These are phyloP conservation scores for Hypsibius dujardini DNA, from an alignment of 1,140 invertebrate species.

Conservation along the genomic window DNA sequence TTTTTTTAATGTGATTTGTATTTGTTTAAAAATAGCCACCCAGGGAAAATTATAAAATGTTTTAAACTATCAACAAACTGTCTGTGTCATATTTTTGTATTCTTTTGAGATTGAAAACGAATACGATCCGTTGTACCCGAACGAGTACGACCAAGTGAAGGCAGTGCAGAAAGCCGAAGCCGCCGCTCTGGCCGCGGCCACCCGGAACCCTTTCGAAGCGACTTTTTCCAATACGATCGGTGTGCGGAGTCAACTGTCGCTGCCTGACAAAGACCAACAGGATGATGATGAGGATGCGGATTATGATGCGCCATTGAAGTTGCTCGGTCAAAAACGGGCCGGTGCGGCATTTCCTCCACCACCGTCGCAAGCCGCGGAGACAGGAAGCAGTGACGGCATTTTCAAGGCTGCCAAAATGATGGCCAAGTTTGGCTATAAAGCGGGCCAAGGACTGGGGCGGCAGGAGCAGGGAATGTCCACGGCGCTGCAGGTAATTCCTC, in stretches of 20 bases:
- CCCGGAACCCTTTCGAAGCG: not conserved
- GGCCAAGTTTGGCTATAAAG: slow-evolving; percentile 96
- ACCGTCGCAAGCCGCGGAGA: too few species aligned
- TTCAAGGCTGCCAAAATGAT: slow-evolving; percentile 61
- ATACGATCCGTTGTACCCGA: slow-evolving; percentile 87
- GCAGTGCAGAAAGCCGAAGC: not conserved
- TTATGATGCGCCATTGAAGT: too few species aligned
- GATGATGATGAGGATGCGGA: not conserved
- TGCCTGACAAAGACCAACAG: not conserved
- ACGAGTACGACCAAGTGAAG: slow-evolving; percentile 83
- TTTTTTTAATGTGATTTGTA: too few species aligned
- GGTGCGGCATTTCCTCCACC: not conserved
- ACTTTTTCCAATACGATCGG: not conserved
- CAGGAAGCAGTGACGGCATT: slow-evolving; percentile 17
- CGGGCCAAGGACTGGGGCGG: slow-evolving; percentile 89
- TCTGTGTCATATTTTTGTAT: too few species aligned
- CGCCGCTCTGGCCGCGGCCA: not conserved
- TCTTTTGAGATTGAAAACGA: slow-evolving; percentile 65
- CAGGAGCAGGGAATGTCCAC: slow-evolving; percentile 93
- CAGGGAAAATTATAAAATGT: too few species aligned
- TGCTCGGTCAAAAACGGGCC: too few species aligned
- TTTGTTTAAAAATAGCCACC: too few species aligned
- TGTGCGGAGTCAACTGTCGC: not conserved
- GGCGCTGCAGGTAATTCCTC: slow-evolving; percentile 71
- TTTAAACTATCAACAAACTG: too few species aligned